A percentile compares a stretch with the other conserved stretches of the same genome.
These are phyloP conservation scores for Nematopogon swammerdamellus DNA, from an alignment of 2,888 invertebrate species.

Conservation along the genomic window DNA sequence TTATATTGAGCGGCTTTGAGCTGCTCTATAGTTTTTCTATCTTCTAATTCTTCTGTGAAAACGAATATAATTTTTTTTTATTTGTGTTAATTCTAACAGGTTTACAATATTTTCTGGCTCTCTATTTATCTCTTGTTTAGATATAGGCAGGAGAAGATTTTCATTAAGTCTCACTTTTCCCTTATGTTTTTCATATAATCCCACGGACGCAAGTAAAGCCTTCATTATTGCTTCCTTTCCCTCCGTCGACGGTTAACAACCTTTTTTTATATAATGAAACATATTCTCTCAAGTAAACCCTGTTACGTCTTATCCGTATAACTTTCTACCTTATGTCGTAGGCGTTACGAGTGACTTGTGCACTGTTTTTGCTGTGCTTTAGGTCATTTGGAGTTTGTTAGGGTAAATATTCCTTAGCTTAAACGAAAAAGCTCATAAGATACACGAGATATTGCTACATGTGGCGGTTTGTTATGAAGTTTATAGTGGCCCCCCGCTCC, in stretches of 20 bases:
- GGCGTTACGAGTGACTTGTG: background rate
- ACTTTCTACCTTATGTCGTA: background rate
- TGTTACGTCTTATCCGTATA: background rate
- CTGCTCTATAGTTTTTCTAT: too few species aligned
- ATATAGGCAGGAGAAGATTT: background rate
- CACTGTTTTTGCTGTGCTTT: background rate
- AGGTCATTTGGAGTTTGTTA: background rate
- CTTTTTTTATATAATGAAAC: constrained; percentile 1
- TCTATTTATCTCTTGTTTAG: too few species aligned
- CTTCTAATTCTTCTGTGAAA: too few species aligned
- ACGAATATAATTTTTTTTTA: too few species aligned
- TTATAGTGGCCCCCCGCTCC: constrained; percentile 38
- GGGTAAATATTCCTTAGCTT: constrained; percentile 1
- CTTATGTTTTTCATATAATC: background rate
- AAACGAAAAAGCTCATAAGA: constrained; percentile 54
- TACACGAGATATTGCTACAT: constrained; percentile 49
- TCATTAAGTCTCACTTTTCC: background rate
- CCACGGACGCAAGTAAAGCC: background rate
- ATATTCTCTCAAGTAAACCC: background rate
- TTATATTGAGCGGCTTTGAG: too few species aligned
- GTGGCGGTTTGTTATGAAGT: constrained; percentile 54
- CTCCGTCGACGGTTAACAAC: background rate
- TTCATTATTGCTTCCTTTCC: background rate
- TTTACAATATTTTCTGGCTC: too few species aligned
- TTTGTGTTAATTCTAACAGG: too few species aligned